Evolutionary conservation across 1,140 invertebrate genomes (phyloP).

Genomic region (Anastrepha obliqua): DNA sequence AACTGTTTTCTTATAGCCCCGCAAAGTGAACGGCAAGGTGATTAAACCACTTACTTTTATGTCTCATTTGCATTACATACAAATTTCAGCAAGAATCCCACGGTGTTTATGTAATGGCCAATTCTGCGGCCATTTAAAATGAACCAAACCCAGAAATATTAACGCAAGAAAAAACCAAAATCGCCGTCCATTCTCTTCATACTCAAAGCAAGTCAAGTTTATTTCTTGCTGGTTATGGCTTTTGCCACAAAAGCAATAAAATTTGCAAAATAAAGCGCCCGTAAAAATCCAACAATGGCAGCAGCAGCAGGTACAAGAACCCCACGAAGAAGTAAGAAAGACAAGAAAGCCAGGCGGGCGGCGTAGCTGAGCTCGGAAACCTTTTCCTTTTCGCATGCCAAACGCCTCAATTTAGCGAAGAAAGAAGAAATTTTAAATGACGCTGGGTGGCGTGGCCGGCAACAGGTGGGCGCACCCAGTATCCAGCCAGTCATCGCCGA

Average conservation of each 20-base stretch:
- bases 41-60: not conserved
- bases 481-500: not conserved
- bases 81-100: constrained; percentile 17
- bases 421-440: not conserved
- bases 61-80: constrained; percentile 11
- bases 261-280: not conserved
- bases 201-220: not conserved
- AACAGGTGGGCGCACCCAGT: constrained; percentile 42
- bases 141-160: not conserved
- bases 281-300: not conserved
- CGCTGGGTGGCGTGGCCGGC: constrained; percentile 19
- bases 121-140: constrained; percentile 17
- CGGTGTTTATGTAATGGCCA: constrained; percentile 40
- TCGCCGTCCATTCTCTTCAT: not conserved
- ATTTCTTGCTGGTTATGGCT: too few species aligned
- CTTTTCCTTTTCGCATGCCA: constrained; percentile 9
- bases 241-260: not conserved
- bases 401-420: constrained; percentile 18
- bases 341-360: not conserved
- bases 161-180: not conserved
- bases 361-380: not conserved
- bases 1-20: constrained; percentile 6
- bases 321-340: not conserved
- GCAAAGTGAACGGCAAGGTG: not conserved
- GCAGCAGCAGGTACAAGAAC: constrained; percentile 1